Percentiles rank a stretch among this genome's conserved stretches.
Conservation (phyloP, 2,113 vertebrate genomes). For the Nycticebus coucang region DNA sequence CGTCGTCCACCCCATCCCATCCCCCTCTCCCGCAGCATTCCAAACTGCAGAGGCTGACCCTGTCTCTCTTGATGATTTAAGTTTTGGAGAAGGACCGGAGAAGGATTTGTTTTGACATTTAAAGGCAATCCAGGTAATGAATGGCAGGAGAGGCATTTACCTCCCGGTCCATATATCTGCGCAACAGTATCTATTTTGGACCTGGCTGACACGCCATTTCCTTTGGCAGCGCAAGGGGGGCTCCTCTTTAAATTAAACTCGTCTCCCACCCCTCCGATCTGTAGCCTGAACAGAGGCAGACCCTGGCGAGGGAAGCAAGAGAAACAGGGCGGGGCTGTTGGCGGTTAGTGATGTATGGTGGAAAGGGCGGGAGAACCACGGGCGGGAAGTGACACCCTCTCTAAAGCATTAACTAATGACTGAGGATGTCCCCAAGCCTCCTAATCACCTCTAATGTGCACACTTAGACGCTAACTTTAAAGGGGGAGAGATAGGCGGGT, state of each 20-base stretch:
- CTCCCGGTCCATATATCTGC: conserved; percentile 89
- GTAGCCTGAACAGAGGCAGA: conserved; percentile 77
- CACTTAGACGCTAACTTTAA: conserved; percentile 85
- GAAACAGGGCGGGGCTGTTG: conserved; percentile 75
- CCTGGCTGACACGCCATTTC: conserved; percentile 88
- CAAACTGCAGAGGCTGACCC: conserved; percentile 82
- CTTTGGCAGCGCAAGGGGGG: conserved; percentile 86
- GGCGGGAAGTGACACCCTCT: conserved; percentile 80
- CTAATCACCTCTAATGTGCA: conserved; percentile 86
- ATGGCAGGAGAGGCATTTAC: conserved; percentile 86
- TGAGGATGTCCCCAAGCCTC: conserved; percentile 84
- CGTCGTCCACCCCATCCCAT: accelerated
- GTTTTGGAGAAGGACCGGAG: conserved; percentile 86
- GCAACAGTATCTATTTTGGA: conserved; percentile 90
- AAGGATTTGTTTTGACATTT: conserved; percentile 91
- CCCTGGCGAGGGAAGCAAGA: conserved; percentile 66
- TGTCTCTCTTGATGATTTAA: conserved; percentile 89
- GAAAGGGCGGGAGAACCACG: conserved; percentile 67
- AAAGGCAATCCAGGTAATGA: conserved; percentile 91
- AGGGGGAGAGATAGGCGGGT: conserved; percentile 81
- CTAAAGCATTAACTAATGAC: conserved; percentile 85
- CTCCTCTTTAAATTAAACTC: conserved; percentile 88
- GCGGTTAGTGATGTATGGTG: conserved; percentile 83
- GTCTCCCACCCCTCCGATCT: conserved; percentile 83
- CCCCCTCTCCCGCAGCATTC: conserved; percentile 79